These are phyloP conservation scores for Tineola bisselliella DNA, from an alignment of 2,888 invertebrate species.

Conservation along the genomic window DNA sequence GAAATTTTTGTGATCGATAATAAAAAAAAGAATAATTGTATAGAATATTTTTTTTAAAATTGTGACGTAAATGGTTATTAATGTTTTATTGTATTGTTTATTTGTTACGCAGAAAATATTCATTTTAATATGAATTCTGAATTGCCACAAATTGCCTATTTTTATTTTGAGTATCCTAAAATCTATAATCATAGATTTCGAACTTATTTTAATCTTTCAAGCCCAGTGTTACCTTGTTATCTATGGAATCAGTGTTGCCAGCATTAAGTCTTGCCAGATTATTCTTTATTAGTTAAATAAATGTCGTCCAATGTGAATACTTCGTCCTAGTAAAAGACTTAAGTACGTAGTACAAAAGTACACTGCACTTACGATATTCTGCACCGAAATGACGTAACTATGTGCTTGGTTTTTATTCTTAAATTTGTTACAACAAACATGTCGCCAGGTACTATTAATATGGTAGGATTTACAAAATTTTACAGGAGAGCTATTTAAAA, in stretches of 20 bases:
- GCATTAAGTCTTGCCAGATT: constrained; percentile 50
- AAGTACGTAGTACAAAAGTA: constrained; percentile 54
- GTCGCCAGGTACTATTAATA: no score
- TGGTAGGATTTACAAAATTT: no score
- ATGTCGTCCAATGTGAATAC: constrained; percentile 59
- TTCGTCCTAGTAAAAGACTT: constrained; percentile 65
- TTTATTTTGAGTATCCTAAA: no score
- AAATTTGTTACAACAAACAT: no score
- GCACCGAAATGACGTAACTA: background rate
- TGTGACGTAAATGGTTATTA: constrained; percentile 15
- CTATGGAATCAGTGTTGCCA: constrained; percentile 25
- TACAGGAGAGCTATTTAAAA: no score
- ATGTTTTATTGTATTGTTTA: background rate
- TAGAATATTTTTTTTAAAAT: constrained; percentile 37
- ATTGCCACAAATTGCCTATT: constrained; percentile 3
- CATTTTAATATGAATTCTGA: background rate
- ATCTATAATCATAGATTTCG: no score
- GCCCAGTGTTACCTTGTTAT: background rate
- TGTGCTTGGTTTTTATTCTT: no score
- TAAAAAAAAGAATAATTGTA: constrained; percentile 41
- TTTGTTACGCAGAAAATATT: background rate
- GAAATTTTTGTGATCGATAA: constrained; percentile 44
- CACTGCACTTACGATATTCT: background rate
- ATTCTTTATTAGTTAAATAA: constrained; percentile 20
- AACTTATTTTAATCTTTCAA: background rate